Percentiles rank a stretch among this genome's conserved stretches.
Conservation (phyloP, 2,113 vertebrate species). For the Amphiprion percula region DNA sequence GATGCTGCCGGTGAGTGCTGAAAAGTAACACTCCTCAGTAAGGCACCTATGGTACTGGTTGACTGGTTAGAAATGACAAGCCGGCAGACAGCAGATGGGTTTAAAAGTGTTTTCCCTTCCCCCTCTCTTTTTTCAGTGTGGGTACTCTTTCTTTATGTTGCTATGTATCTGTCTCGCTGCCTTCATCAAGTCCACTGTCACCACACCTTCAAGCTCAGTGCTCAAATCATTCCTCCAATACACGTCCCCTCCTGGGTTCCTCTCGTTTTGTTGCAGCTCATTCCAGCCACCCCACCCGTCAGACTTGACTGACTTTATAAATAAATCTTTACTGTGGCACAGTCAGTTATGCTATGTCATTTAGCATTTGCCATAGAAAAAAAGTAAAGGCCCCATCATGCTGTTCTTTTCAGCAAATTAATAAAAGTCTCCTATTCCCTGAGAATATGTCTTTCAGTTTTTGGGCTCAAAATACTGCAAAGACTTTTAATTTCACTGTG, state of each 20-base stretch:
- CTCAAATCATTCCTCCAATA: conserved; percentile 48
- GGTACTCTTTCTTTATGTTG: conserved; percentile 42
- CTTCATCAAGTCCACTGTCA: conserved; percentile 49
- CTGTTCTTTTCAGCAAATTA: neutral
- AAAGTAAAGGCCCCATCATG: neutral
- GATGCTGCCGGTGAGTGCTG: conserved; percentile 54
- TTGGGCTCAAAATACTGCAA: too few species aligned
- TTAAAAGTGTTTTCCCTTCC: conserved; percentile 43
- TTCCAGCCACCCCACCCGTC: conserved; percentile 45
- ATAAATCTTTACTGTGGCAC: conserved; percentile 27
- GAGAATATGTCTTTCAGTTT: too few species aligned
- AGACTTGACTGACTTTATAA: conserved; percentile 34
- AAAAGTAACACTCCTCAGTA: conserved; percentile 45
- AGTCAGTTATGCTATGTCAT: conserved; percentile 14
- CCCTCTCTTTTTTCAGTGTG: conserved; percentile 30
- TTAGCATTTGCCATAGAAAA: conserved; percentile 12
- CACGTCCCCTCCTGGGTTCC: conserved; percentile 19
- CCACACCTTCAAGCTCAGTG: conserved; percentile 42
- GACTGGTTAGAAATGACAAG: conserved; percentile 64
- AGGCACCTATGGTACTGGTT: conserved; percentile 49
- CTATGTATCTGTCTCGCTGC: conserved; percentile 37
- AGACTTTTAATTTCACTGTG: too few species aligned
- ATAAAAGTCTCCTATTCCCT: too few species aligned
- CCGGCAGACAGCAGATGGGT: conserved; percentile 50
- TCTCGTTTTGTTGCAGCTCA: conserved; percentile 36